phyloP scores from a whole-genome alignment of 2,888 invertebrate species.

The Melipona bicolor region DNA sequence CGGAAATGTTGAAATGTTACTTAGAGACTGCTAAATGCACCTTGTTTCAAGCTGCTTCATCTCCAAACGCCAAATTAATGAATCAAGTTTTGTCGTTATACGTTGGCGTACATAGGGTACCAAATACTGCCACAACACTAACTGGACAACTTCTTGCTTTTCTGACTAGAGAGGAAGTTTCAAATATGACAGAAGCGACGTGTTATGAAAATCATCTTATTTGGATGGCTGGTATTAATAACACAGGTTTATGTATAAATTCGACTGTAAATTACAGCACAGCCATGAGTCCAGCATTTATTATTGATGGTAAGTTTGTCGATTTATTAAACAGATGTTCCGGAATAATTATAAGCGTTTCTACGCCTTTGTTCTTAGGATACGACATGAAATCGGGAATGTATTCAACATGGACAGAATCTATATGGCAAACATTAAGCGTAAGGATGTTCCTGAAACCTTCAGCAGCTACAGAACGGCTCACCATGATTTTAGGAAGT shows the following conservation, averaged over 20 bases:
- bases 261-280: conserved; percentile 90
- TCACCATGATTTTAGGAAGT: conserved; percentile 86
- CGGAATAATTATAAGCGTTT: conserved; percentile 54
- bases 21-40: conserved; percentile 89
- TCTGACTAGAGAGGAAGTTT: conserved; percentile 86
- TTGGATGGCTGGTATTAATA: conserved; percentile 89
- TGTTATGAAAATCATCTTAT: conserved; percentile 80
- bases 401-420: conserved; percentile 96
- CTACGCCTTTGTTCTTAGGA: conserved; percentile 83
- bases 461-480: conserved; percentile 86
- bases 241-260: conserved; percentile 89
- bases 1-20: conserved; percentile 91
- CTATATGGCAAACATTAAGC: conserved; percentile 91
- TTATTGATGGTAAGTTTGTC: conserved; percentile 86
- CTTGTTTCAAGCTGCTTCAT: conserved; percentile 86
- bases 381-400: conserved; percentile 91
- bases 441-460: conserved; percentile 92
- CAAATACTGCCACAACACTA: conserved; percentile 85
- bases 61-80: conserved; percentile 84
- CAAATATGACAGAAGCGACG: conserved; percentile 84
- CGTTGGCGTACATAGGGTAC: conserved; percentile 86
- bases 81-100: conserved; percentile 86
- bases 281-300: conserved; percentile 94
- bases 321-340: not conserved
- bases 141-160: conserved; percentile 88